Evolutionary conservation across 2,113 vertebrate genomes (phyloP).

Genomic region (Cynopterus brachyotis): DNA sequence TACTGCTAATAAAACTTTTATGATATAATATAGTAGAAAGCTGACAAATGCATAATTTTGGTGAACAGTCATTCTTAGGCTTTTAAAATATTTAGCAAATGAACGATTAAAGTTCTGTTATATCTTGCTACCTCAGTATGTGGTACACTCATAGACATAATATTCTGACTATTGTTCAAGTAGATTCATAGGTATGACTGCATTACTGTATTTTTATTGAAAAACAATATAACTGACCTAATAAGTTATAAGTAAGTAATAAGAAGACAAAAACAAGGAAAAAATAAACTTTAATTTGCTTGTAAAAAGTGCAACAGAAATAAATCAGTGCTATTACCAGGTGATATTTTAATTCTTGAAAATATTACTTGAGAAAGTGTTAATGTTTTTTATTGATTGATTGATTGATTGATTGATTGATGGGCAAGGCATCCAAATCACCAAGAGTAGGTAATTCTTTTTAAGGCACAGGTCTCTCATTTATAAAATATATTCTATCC

Average conservation of each 20-base stretch:
- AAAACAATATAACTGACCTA: background rate
- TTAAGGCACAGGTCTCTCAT: background rate
- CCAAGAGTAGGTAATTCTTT: background rate
- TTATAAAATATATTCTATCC: background rate
- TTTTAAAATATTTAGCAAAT: constrained; percentile 79
- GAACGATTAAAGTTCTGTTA: constrained; percentile 57
- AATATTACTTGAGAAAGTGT: background rate
- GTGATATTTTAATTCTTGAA: background rate
- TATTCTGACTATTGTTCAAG: constrained; percentile 48
- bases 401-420: background rate
- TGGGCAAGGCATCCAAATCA: background rate
- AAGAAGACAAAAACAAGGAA: background rate
- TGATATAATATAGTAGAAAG: constrained; percentile 67
- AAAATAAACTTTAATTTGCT: background rate
- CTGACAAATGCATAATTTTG: constrained; percentile 64
- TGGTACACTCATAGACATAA: background rate
- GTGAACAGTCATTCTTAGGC: constrained; percentile 37
- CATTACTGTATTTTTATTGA: constrained; percentile 42
- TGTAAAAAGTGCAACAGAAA: background rate
- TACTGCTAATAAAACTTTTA: constrained; percentile 80
- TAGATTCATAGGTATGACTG: constrained; percentile 18
- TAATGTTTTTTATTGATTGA: background rate
- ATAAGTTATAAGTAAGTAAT: background rate
- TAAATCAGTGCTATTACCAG: background rate
- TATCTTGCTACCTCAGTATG: constrained; percentile 46